phyloP scores from a whole-genome alignment of 2,888 invertebrate genomes.

The Acanthosepion lycidas region DNA sequence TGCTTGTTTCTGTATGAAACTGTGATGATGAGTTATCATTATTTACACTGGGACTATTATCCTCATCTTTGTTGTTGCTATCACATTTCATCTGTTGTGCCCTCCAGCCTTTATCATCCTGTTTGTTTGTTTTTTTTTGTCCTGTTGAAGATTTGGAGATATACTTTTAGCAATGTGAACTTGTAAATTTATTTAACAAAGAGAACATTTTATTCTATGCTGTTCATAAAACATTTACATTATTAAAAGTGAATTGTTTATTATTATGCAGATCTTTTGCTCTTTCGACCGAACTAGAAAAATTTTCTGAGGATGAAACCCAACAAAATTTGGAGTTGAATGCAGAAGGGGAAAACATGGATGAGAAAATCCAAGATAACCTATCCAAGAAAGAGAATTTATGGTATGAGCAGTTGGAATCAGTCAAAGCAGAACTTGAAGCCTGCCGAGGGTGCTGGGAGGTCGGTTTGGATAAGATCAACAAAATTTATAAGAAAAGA shows the following conservation, averaged over 20 bases:
- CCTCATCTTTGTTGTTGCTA: too few relatives aligned
- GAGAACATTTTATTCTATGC: too few relatives aligned
- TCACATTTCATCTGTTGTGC: too few relatives aligned
- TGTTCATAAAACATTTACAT: too few relatives aligned
- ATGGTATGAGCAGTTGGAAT: constrained; percentile 55
- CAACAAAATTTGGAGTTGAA: neutral
- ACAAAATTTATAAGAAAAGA: constrained; percentile 39
- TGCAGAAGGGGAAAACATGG: neutral
- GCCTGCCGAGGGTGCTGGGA: constrained; percentile 69
- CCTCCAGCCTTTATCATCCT: too few relatives aligned
- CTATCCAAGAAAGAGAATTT: constrained; percentile 11
- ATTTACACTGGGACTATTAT: too few relatives aligned
- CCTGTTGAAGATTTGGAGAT: too few relatives aligned
- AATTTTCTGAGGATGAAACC: constrained; percentile 50
- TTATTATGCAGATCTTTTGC: constrained; percentile 53
- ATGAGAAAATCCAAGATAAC: constrained; percentile 50
- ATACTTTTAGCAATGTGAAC: too few relatives aligned
- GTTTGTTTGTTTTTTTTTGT: too few relatives aligned
- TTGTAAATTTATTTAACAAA: too few relatives aligned
- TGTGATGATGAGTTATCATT: too few relatives aligned
- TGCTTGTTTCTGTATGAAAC: too few relatives aligned
- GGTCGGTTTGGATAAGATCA: constrained; percentile 59
- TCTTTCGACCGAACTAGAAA: constrained; percentile 54
- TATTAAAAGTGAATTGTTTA: neutral
- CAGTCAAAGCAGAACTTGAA: constrained; percentile 65